These are phyloP conservation scores for Trimorus sp. DNA, from an alignment of 2,888 invertebrate genomes.

Conservation along the genomic window DNA sequence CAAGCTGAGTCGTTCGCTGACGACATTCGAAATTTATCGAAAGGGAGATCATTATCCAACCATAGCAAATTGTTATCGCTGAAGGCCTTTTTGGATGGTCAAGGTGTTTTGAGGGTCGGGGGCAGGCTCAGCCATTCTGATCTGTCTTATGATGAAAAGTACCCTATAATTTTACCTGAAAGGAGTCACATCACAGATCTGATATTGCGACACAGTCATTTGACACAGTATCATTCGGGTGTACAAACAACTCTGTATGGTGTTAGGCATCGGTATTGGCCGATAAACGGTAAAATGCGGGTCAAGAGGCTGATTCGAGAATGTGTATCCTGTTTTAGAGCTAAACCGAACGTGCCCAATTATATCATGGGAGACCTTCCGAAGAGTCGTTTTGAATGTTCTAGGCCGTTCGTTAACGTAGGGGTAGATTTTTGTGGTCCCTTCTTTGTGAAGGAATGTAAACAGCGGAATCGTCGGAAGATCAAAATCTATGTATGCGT, in stretches of 20 bases:
- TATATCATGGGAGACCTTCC: too few relatives aligned
- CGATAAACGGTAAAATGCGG: constrained; percentile 14
- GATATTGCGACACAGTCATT: neutral
- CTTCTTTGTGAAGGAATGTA: neutral
- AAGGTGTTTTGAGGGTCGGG: neutral
- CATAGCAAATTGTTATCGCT: neutral
- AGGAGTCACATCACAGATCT: neutral
- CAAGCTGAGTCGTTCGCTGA: too few relatives aligned
- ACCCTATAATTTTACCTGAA: neutral
- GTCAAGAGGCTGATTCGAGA: neutral
- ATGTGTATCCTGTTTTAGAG: too few relatives aligned
- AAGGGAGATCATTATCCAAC: too few relatives aligned
- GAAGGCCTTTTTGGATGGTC: neutral
- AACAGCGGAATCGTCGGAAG: neutral
- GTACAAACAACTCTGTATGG: constrained; percentile 22
- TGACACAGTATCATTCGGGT: neutral
- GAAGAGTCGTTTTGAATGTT: too few relatives aligned
- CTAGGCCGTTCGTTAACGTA: too few relatives aligned
- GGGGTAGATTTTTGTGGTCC: neutral
- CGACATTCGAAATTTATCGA: too few relatives aligned
- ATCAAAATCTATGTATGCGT: constrained; percentile 55
- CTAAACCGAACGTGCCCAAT: too few relatives aligned
- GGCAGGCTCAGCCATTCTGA: neutral
- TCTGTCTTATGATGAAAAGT: neutral
- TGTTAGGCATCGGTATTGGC: constrained; percentile 33